Evolutionary conservation across 1,140 invertebrate species (phyloP).

Genomic region (Sogatella furcifera): DNA sequence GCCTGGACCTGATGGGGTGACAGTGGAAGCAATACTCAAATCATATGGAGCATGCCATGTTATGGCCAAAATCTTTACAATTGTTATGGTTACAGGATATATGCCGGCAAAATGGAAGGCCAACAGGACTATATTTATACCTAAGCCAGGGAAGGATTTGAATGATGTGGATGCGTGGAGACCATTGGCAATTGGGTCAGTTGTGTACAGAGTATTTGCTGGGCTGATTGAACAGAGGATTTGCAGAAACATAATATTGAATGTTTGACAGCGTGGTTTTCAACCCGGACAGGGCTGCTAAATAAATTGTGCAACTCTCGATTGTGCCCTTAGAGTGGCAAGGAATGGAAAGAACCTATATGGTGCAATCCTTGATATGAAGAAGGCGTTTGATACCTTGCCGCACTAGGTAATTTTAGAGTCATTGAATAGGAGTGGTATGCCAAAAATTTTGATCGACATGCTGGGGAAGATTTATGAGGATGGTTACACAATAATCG

Average conservation of each 20-base stretch:
- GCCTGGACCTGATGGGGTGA: slow-evolving; percentile 8
- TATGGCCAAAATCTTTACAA: slow-evolving; percentile 11
- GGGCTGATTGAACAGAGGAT: slow-evolving; percentile 11
- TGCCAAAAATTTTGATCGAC: background rate
- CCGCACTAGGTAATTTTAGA: slow-evolving; percentile 24
- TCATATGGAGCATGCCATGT: background rate
- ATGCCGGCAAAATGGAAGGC: slow-evolving; percentile 16
- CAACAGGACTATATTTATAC: slow-evolving; percentile 23
- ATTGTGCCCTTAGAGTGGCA: background rate
- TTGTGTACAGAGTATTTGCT: slow-evolving; percentile 14
- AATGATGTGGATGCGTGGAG: slow-evolving; percentile 15
- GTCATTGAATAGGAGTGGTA: background rate
- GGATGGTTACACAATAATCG: too few species aligned
- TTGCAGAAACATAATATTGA: background rate
- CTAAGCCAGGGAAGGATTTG: slow-evolving; percentile 20
- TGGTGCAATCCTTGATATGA: background rate
- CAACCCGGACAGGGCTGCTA: slow-evolving; percentile 16
- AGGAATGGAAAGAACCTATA: slow-evolving; percentile 1
- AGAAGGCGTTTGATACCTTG: slow-evolving; percentile 28
- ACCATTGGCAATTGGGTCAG: slow-evolving; percentile 22
- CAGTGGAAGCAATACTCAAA: background rate
- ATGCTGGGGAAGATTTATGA: too few species aligned
- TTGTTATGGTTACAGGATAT: background rate
- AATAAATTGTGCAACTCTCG: slow-evolving; percentile 14
- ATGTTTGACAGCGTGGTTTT: slow-evolving; percentile 21